Conservation (phyloP, 2,888 invertebrate species). For the Escarpia spicata region DNA sequence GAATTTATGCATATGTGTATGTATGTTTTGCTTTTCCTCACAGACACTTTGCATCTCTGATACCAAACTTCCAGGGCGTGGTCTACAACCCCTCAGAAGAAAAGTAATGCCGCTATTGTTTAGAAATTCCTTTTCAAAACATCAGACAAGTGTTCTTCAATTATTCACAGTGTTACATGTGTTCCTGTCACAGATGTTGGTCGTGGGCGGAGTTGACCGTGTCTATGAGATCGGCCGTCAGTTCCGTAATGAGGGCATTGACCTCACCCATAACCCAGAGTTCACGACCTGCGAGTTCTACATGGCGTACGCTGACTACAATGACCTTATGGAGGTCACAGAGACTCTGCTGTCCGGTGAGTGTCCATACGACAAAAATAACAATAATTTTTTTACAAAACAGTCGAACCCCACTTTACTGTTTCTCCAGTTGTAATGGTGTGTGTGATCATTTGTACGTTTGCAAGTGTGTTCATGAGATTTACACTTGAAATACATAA, state of each 20-base stretch:
- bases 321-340: slow-evolving; percentile 92
- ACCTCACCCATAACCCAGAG: slow-evolving; percentile 98
- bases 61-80: too few species aligned
- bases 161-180: background rate
- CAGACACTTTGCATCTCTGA: too few species aligned
- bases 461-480: too few species aligned
- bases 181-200: slow-evolving; percentile 78
- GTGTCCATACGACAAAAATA: background rate
- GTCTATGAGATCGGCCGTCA: slow-evolving; percentile 82
- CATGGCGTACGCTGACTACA: slow-evolving; percentile 99
- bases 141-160: background rate
- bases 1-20: too few species aligned
- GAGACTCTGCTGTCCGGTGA: slow-evolving; percentile 86
- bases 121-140: too few species aligned
- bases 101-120: too few species aligned
- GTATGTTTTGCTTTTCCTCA: too few species aligned
- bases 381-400: background rate
- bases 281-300: slow-evolving; percentile 99
- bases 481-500: too few species aligned
- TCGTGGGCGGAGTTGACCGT: slow-evolving; percentile 96
- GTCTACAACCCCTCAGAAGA: too few species aligned
- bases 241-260: slow-evolving; percentile 99
- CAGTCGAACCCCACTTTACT: too few species aligned
- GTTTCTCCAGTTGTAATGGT: too few species aligned
- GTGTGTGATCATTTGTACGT: too few species aligned